phyloP scores from a whole-genome alignment of 2,888 invertebrate genomes.

The Acanthacorydalis orientalis region DNA sequence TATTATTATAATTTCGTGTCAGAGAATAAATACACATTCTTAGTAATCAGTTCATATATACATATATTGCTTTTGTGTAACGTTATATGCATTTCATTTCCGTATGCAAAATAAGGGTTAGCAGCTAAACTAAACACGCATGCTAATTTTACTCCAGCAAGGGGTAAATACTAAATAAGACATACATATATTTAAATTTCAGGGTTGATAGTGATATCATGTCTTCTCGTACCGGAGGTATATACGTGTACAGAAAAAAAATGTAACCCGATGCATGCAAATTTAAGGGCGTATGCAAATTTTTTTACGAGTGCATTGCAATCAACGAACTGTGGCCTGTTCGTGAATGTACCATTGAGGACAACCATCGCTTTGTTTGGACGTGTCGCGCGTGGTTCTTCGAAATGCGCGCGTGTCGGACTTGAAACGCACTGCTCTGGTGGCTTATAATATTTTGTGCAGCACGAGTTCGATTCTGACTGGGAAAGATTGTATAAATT shows the following conservation, averaged over 20 bases:
- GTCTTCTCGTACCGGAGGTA: background rate
- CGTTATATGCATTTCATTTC: background rate
- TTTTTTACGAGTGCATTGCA: background rate
- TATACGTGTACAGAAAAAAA: background rate
- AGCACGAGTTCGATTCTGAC: too few species aligned
- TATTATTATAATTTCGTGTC: background rate
- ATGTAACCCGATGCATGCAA: too few species aligned
- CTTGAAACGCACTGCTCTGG: too few species aligned
- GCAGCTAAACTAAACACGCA: background rate
- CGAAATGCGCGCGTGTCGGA: too few species aligned
- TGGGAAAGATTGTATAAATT: too few species aligned
- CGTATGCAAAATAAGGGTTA: background rate
- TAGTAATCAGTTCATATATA: background rate
- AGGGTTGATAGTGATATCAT: background rate
- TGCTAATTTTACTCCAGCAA: too few species aligned
- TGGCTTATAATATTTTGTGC: too few species aligned
- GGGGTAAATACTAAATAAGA: slow-evolving; percentile 4
- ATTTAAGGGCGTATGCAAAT: slow-evolving; percentile 1
- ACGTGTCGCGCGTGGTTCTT: background rate
- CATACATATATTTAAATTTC: slow-evolving; percentile 4
- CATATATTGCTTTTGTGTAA: background rate
- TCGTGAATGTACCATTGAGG: background rate
- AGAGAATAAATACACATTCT: background rate
- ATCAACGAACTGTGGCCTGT: background rate
- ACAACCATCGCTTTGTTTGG: background rate